These are phyloP conservation scores for Anastrepha obliqua DNA, from an alignment of 1,140 invertebrate genomes.

Conservation along the genomic window DNA sequence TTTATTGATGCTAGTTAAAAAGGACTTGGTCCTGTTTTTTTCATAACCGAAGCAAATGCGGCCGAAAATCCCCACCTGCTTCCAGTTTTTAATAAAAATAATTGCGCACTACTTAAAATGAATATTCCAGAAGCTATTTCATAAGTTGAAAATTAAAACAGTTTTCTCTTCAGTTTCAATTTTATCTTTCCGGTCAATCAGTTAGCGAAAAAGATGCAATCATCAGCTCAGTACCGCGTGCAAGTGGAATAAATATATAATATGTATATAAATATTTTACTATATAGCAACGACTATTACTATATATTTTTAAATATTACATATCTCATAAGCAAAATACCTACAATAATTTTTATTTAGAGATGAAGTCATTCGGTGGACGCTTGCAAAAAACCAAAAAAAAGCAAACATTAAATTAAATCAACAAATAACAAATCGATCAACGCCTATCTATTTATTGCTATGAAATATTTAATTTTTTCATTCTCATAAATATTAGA, in stretches of 20 bases:
- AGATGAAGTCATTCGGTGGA: neutral
- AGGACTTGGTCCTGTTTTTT: no score
- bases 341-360: conserved; percentile 19
- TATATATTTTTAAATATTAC: neutral
- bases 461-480: neutral
- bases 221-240: neutral
- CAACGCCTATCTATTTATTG: conserved; percentile 7
- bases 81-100: no score
- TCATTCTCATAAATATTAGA: neutral
- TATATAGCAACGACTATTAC: neutral
- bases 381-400: neutral
- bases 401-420: neutral
- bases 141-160: no score
- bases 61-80: no score
- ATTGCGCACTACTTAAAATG: no score
- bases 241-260: neutral
- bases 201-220: neutral
- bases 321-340: no score
- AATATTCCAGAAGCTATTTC: no score
- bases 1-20: no score
- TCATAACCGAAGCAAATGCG: no score
- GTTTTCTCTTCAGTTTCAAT: no score
- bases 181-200: neutral
- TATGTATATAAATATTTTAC: neutral
- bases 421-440: conserved; percentile 6